phyloP scores from a whole-genome alignment of 2,888 invertebrate species.

The Bruchidius siliquastri region DNA sequence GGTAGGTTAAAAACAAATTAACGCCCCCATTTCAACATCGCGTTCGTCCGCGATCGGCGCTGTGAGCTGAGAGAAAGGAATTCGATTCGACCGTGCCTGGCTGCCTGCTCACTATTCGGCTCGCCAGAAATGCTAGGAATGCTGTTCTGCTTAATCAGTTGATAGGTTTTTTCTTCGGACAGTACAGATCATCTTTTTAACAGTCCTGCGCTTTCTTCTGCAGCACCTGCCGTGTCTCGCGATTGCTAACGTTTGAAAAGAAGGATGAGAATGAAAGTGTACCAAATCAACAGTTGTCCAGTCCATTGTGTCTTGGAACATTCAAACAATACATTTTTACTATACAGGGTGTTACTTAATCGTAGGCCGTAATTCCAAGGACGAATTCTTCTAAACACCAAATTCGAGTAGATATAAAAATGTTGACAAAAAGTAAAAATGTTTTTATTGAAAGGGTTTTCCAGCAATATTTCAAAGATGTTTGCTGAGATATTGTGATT shows the following conservation, averaged over 20 bases:
- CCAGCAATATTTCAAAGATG: too few relatives aligned
- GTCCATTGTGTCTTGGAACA: not conserved
- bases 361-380: too few relatives aligned
- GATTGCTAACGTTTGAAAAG: not conserved
- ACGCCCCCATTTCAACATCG: not conserved
- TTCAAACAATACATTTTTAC: too few relatives aligned
- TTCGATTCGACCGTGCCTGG: not conserved
- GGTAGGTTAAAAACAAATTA: not conserved
- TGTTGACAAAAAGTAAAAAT: too few relatives aligned
- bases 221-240: conserved; percentile 4
- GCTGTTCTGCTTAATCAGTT: conserved; percentile 37
- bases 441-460: too few relatives aligned
- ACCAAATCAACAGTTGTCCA: not conserved
- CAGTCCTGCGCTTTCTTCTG: not conserved
- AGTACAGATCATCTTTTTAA: conserved; percentile 23
- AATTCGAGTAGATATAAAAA: too few relatives aligned
- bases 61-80: not conserved
- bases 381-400: too few relatives aligned
- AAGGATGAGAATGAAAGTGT: not conserved
- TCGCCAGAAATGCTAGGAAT: conserved; percentile 31
- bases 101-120: not conserved
- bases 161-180: conserved; percentile 31
- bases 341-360: too few relatives aligned
- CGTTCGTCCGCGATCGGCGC: not conserved
- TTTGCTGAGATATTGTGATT: too few relatives aligned